A percentile compares a stretch with the other conserved stretches of the same genome.
Conservation (phyloP, 2,888 invertebrate species). For the Agriotes lineatus region DNA sequence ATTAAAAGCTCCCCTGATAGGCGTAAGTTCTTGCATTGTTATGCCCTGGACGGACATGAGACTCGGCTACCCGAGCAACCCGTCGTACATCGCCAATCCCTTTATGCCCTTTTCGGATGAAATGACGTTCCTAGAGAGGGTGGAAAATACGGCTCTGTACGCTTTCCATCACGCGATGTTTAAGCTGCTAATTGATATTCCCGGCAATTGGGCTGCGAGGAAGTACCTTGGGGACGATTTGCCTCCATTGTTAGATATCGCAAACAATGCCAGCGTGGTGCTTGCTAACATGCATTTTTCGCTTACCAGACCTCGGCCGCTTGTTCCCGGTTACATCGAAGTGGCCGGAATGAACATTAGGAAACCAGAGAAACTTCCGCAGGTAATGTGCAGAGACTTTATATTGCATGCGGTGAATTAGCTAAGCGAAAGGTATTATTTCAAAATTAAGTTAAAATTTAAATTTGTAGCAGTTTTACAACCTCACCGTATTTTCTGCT, state of each 20-base stretch:
- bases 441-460: no score
- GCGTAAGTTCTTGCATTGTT: constrained; percentile 59
- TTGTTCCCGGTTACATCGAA: constrained; percentile 68
- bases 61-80: constrained; percentile 66
- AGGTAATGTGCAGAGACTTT: no score
- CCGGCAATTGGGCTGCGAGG: neutral
- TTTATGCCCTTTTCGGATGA: constrained; percentile 57
- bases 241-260: constrained; percentile 56
- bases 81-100: constrained; percentile 65
- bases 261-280: constrained; percentile 66
- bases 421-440: no score
- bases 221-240: constrained; percentile 25
- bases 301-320: constrained; percentile 65
- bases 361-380: constrained; percentile 53
- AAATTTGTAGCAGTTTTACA: no score
- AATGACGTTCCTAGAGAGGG: constrained; percentile 57
- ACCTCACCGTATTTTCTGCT: no score
- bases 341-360: constrained; percentile 69
- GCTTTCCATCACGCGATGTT: neutral
- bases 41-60: neutral
- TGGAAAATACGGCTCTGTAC: constrained; percentile 35
- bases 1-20: constrained; percentile 53
- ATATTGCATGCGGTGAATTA: no score
- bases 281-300: constrained; percentile 67
- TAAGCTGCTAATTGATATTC: neutral